Base-by-base conservation (phyloP, 2,888 invertebrate genomes). In the Latrodectus elegans region DNA sequence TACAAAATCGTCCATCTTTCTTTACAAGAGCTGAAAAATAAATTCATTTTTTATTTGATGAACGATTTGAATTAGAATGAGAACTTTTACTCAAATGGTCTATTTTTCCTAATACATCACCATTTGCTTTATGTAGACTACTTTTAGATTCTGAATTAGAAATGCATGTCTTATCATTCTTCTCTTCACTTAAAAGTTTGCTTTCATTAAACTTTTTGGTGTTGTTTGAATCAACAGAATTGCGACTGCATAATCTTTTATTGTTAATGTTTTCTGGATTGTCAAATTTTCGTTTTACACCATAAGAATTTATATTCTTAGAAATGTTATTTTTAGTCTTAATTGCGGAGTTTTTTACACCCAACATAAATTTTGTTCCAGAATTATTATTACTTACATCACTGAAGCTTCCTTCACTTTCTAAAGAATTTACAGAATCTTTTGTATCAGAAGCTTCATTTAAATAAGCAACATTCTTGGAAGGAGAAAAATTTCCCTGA, bases 141-240 rank as follows among this genome's bases (percentile, higher is more conserved):
- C 15, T 85, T 14, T 65, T 72, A 11, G 51, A 52, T 22, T 73
- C 70, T 8, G 55, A 60, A 14, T 60, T 65, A 17, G 70, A 53
- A 60, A 70, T 65, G 9, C 53, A 12, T 17, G 67, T 17, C 11
- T 26, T 51, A 38, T 64, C 49, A 53, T 68, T 76, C 26, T 72
- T 73, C 67, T 77, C 72, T 65, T 64, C 77, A 67, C 81, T 81
- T 26, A 87, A 77, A 51, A 77, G 76, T 49, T 87, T 81, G 15
- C 77, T 87, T 73, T 87, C 86, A 77, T 87, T 87, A 14, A 67
- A 70, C 17, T 38, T 73, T 67, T 87, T 80, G 12, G 77, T 55
- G 71, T 67, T 73, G 9, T 26, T 55, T 10, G 76, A 64, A 38
- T 72, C 76, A 14, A 67, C 51, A 9, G 85, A 80, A 14, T 79